Percentiles rank a stretch among this genome's conserved stretches.
Evolutionary conservation across 2,888 invertebrate species (phyloP).

Genomic region (Ennomos fuscantarius): DNA sequence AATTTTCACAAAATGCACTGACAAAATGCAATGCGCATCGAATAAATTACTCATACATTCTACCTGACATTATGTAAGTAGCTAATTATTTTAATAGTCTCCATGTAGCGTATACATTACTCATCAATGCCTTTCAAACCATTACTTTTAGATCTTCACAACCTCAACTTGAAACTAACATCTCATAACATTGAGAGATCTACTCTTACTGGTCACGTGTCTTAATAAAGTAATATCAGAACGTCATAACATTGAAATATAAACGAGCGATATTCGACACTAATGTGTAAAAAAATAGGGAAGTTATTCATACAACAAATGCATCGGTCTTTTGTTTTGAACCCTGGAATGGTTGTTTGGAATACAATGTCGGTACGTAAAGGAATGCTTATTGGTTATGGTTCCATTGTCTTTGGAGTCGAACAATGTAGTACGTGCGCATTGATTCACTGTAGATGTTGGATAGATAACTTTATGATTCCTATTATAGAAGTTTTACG

Average conservation of each 20-base stretch:
- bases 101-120: constrained; percentile 42
- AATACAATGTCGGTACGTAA: constrained; percentile 62
- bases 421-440: constrained; percentile 48
- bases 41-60: constrained; percentile 20
- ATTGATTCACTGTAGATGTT: constrained; percentile 40
- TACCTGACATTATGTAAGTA: constrained; percentile 34
- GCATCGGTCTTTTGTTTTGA: constrained; percentile 53
- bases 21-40: neutral
- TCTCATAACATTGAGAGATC: constrained; percentile 17
- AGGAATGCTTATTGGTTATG: constrained; percentile 63
- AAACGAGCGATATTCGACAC: constrained; percentile 40
- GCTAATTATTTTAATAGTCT: constrained; percentile 40
- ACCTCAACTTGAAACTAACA: neutral
- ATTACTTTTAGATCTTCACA: constrained; percentile 23
- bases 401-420: constrained; percentile 62
- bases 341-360: constrained; percentile 54
- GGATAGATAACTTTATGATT: constrained; percentile 24
- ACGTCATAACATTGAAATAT: constrained; percentile 13
- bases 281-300: constrained; percentile 42
- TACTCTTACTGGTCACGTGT: constrained; percentile 15
- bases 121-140: constrained; percentile 46
- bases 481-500: constrained; percentile 8
- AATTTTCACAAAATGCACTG: too few relatives aligned
- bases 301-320: constrained; percentile 53
- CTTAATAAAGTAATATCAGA: constrained; percentile 12